A percentile compares a stretch with the other conserved stretches of the same genome.
Conservation (phyloP, 2,797 vertebrate genomes). For the Myotis myotis region DNA sequence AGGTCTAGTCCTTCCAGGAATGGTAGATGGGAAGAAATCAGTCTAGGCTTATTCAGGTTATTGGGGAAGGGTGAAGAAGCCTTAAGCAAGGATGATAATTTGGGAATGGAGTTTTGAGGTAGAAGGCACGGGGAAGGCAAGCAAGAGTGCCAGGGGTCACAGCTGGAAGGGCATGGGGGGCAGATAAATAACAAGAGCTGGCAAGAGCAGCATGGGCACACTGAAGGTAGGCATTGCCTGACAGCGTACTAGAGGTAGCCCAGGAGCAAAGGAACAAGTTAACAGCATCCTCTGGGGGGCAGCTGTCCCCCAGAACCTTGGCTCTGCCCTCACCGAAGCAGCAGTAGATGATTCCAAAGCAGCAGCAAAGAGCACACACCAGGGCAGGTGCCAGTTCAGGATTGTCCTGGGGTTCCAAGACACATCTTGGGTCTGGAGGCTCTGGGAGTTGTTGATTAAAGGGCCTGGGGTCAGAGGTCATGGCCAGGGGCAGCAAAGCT, state of each 20-base stretch:
- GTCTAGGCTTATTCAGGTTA: neutral
- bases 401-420: constrained; percentile 85
- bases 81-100: neutral
- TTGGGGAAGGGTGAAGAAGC: neutral
- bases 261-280: neutral
- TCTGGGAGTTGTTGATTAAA: constrained; percentile 83
- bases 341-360: constrained; percentile 93
- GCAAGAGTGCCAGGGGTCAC: neutral
- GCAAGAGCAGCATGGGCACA: neutral
- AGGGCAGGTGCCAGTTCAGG: constrained; percentile 89
- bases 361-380: constrained; percentile 92
- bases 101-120: constrained; percentile 19
- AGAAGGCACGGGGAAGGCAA: neutral
- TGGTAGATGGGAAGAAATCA: neutral
- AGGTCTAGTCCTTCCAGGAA: neutral
- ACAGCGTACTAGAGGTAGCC: neutral
- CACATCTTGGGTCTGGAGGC: constrained; percentile 83
- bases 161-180: neutral
- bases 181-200: neutral
- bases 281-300: neutral
- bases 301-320: constrained; percentile 43
- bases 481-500: constrained; percentile 61
- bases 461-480: constrained; percentile 83
- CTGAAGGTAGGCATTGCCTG: neutral
- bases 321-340: constrained; percentile 90